Evolutionary conservation across 1,140 invertebrate genomes (phyloP), one percentile per base, ranked within the genome.

Genomic region (Drosophila kepulauana): DNA sequence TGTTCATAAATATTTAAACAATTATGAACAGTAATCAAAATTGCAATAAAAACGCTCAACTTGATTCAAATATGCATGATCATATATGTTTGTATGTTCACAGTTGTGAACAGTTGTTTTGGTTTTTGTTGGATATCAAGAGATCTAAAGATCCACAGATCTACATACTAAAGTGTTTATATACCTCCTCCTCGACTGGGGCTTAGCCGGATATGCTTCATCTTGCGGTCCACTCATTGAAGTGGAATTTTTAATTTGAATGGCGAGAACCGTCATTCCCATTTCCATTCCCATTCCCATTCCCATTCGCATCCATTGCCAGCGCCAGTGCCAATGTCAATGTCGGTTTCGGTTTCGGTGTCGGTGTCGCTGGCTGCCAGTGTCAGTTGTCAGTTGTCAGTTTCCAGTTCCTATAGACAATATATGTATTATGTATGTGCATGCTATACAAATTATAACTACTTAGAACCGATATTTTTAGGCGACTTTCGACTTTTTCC

Each of bases 211-310:
- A 88, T 88, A 85, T 75, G 75, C 81, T 88, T 89, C 85, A 89
- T 88, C 81, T 89, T 77, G 82, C 75, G 63, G 69, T 80, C 79
- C 61, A 68, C 65, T 63, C 68, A 72, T 79, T 89, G 85, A 79
- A 76, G 75, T 75, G 81, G 59, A 78, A 81, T 90, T 88, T 81
- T 85, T 88, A 88, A 88, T 88, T 88, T 88, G 78, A 65, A 74
- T 63, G 38, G 65, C 78, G 70, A 73, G 57, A 66, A 57, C 7
- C 54, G 48, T 38, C 71, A 48, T 30, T 52, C 35, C 28, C 52
- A 45, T 54, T 20, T 25, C 61, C 75, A 68, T 77, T 68, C n/a
- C n/a, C n/a, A n/a, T n/a, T 68, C 65, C 65, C 66, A 82, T 75
- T 82, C 52, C 38, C 84, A 88, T 61, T 89, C 77, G 8, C 54